Base-by-base conservation (phyloP, 2,113 vertebrate species). In the Labeo rohita region DNA sequence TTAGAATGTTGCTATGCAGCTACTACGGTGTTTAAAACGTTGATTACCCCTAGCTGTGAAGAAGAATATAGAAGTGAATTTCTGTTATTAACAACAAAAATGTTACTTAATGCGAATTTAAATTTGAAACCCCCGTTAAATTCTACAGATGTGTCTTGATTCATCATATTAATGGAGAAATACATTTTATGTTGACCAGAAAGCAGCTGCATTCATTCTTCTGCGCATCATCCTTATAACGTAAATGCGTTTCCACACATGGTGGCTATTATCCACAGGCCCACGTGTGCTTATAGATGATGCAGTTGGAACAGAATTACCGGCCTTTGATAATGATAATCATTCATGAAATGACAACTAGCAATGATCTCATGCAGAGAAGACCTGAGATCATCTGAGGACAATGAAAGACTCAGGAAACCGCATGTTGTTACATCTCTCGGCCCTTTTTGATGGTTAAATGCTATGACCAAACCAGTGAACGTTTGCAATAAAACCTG, bases 341-440 rank as follows among this genome's bases (percentile, higher is more conserved):
- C 65, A 78, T 76, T 63, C 72, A 68, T 68, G 34, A 34, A 75
- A 70, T 88, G 63, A 72, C 54, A 80, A 54, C 54, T 10, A 61
- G 6, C n/a, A 10, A 18, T 56, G 56, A 84, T 70, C 82, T 80
- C 82, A 81, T 12, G 4, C 50, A 54, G 23, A 65, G 79, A 61
- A 49, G 34, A 36, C 34, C 49, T 87, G 83, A 88, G 76, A 72
- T 88, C 85, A 79, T 80, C 45, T 43, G 18, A 79, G 73, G 70
- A 73, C 87, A 78, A 81, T 80, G 52, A 76, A 56, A 83, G 80
- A 47, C 61, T 49, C 15, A 11, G 56, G 45, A 8, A 49, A 80
- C 34, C 52, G 76, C 72, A 18, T 18, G 16, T 28, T 10, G 87
- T 74, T 80, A 81, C 6, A 5, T 84, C 61, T 70, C 80, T 70